These are phyloP conservation scores for Andricus grossulariae DNA, from an alignment of 1,140 invertebrate species.

Conservation along the genomic window DNA sequence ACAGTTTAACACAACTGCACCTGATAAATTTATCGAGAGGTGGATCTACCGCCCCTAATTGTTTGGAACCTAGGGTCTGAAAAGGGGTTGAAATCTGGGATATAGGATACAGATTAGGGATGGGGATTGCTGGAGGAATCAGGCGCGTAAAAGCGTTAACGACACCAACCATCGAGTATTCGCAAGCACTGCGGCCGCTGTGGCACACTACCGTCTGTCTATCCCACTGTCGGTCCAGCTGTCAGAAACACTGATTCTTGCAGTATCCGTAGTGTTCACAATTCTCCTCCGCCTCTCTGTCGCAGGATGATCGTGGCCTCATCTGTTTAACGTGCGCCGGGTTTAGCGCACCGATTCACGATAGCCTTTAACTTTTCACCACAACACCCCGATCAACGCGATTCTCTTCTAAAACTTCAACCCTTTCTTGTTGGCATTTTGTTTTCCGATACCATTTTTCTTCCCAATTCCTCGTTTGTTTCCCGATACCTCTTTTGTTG, in stretches of 20 bases:
- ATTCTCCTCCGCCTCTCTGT: conserved; percentile 69
- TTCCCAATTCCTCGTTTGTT: no score
- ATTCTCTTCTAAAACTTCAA: background rate
- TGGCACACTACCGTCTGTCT: conserved; percentile 71
- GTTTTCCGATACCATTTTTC: conserved; percentile 7
- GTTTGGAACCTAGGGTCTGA: background rate
- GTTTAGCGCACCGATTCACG: conserved; percentile 42
- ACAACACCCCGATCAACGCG: conserved; percentile 3
- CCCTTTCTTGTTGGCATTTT: conserved; percentile 12
- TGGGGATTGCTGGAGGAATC: background rate
- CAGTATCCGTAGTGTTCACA: conserved; percentile 58
- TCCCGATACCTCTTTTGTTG: no score
- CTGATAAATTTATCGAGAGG: background rate
- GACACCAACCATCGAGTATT: conserved; percentile 75
- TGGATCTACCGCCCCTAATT: background rate
- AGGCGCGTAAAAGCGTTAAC: conserved; percentile 47
- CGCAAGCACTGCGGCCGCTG: conserved; percentile 72
- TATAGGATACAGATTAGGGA: conserved; percentile 1
- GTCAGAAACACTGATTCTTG: conserved; percentile 67
- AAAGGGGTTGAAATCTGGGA: background rate
- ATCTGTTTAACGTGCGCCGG: conserved; percentile 63
- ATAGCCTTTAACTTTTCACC: conserved; percentile 25
- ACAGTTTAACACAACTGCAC: background rate
- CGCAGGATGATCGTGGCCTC: conserved; percentile 68
- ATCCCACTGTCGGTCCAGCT: conserved; percentile 61